A percentile compares a stretch with the other conserved stretches of the same genome.
Evolutionary conservation across 2,888 invertebrate species (phyloP).

Genomic region (Carcina quercana): DNA sequence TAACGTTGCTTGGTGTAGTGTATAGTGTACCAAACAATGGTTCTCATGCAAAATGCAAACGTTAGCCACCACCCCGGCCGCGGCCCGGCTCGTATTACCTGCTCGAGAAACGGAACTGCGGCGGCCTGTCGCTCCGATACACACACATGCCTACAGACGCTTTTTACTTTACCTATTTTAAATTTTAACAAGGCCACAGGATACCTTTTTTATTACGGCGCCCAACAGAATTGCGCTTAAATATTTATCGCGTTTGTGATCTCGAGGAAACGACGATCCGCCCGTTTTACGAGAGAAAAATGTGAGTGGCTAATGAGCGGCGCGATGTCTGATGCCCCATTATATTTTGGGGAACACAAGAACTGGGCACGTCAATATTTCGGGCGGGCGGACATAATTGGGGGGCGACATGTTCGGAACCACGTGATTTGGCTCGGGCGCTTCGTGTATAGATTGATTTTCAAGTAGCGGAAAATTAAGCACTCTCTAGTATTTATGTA

Average conservation of each 20-base stretch:
- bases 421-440: too few species aligned
- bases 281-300: conserved; percentile 34
- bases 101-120: conserved; percentile 30
- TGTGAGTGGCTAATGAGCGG: conserved; percentile 33
- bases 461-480: too few species aligned
- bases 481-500: too few species aligned
- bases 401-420: background rate
- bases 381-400: conserved; percentile 22
- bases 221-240: conserved; percentile 20
- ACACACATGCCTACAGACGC: conserved; percentile 27
- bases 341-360: conserved; percentile 33
- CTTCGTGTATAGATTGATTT: too few species aligned
- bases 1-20: conserved; percentile 22
- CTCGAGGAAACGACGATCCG: conserved; percentile 23
- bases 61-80: conserved; percentile 28
- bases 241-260: conserved; percentile 33
- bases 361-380: conserved; percentile 46
- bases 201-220: conserved; percentile 18
- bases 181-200: conserved; percentile 27
- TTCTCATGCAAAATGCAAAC: conserved; percentile 56
- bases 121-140: conserved; percentile 33
- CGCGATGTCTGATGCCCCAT: conserved; percentile 25
- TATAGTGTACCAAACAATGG: conserved; percentile 43
- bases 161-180: conserved; percentile 36
- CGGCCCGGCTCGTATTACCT: conserved; percentile 27